These are phyloP conservation scores for Aphodius sticticus DNA, from an alignment of 2,888 invertebrate species.

Conservation along the genomic window DNA sequence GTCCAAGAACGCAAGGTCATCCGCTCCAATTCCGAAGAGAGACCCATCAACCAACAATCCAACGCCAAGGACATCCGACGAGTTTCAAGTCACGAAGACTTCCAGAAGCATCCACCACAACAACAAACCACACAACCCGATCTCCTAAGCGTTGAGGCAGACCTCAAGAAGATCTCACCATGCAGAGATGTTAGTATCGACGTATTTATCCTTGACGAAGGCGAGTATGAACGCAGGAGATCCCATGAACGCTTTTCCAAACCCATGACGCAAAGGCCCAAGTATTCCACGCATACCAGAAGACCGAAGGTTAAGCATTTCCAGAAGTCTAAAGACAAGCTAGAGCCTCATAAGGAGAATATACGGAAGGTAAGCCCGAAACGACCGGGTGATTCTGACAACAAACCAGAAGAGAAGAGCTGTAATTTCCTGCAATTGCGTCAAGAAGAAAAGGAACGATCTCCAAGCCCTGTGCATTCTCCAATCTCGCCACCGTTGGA, in stretches of 20 bases:
- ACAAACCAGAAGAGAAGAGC: conserved; percentile 47
- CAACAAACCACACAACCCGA: conserved; percentile 51
- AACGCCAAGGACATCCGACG: conserved; percentile 61
- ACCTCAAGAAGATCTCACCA: conserved; percentile 51
- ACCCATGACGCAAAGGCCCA: conserved; percentile 66
- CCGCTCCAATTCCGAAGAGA: conserved; percentile 69
- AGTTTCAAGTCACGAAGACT: conserved; percentile 72
- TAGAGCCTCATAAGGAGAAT: conserved; percentile 6
- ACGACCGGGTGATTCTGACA: conserved; percentile 61
- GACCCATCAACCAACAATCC: conserved; percentile 57
- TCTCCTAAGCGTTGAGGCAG: conserved; percentile 41
- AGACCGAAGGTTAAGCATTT: conserved; percentile 47
- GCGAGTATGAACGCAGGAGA: conserved; percentile 70
- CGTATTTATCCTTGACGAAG: conserved; percentile 60
- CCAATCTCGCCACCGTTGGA: conserved; percentile 61
- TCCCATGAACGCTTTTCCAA: conserved; percentile 71
- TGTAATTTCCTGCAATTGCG: conserved; percentile 52
- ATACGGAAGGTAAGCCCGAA: conserved; percentile 47
- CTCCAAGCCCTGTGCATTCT: conserved; percentile 55
- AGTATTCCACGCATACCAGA: conserved; percentile 51
- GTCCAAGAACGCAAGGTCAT: conserved; percentile 69
- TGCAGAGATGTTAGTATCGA: conserved; percentile 49
- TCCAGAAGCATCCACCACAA: conserved; percentile 55
- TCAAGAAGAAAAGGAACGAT: conserved; percentile 51
- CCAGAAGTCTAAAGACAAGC: conserved; percentile 35